A percentile compares a stretch with the other conserved stretches of the same genome.
Conservation (phyloP, 1,140 invertebrate species). For the Nebria ingens region DNA sequence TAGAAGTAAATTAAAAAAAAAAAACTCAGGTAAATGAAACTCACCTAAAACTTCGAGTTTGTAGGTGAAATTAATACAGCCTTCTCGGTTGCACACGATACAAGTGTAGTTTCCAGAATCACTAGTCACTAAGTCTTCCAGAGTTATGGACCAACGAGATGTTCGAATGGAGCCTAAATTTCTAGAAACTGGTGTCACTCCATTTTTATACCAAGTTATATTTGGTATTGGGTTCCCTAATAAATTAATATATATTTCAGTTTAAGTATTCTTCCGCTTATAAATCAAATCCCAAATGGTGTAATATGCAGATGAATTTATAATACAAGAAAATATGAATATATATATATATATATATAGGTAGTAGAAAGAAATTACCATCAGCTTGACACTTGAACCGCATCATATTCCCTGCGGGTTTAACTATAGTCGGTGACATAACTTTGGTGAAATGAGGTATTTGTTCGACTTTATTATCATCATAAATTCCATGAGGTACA, state of each 20-base stretch:
- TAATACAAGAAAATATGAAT: slow-evolving; percentile 6
- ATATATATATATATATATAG: slow-evolving; percentile 17
- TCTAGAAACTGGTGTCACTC: slow-evolving; percentile 59
- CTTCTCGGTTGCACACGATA: slow-evolving; percentile 64
- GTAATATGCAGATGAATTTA: too few species aligned
- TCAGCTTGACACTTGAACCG: slow-evolving; percentile 51
- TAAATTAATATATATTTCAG: too few species aligned
- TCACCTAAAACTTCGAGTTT: slow-evolving; percentile 64
- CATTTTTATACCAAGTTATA: slow-evolving; percentile 47
- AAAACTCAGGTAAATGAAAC: slow-evolving; percentile 20
- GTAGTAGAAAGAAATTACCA: slow-evolving; percentile 29
- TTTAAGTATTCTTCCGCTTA: background rate
- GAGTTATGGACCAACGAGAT: slow-evolving; percentile 53
- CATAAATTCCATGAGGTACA: background rate
- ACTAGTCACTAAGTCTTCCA: slow-evolving; percentile 63
- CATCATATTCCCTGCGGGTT: slow-evolving; percentile 57
- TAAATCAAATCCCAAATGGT: background rate
- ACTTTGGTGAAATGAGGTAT: slow-evolving; percentile 40
- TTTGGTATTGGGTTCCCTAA: slow-evolving; percentile 40
- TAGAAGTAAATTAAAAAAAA: background rate
- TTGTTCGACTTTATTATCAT: background rate
- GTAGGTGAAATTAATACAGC: slow-evolving; percentile 65
- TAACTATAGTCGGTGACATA: slow-evolving; percentile 42
- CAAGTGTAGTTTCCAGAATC: slow-evolving; percentile 84
- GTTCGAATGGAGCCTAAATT: slow-evolving; percentile 43